These are phyloP conservation scores for Dione vanillae DNA, from an alignment of 2,888 invertebrate species.

Conservation along the genomic window DNA sequence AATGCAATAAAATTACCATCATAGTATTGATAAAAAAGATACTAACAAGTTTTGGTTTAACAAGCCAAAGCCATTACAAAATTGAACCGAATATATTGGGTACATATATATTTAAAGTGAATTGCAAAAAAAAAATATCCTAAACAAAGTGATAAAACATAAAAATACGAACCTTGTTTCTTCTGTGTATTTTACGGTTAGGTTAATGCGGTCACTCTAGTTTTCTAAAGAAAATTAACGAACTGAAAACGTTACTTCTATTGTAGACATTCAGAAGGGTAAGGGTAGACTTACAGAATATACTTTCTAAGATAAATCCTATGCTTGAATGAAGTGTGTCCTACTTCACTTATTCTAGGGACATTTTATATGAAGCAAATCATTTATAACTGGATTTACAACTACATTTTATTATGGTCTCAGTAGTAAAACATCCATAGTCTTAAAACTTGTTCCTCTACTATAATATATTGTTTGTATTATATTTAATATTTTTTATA, in stretches of 20 bases:
- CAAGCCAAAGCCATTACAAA: no score
- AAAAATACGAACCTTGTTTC: constrained; percentile 5
- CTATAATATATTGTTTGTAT: no score
- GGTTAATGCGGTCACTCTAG: background rate
- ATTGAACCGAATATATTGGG: no score
- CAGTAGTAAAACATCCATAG: no score
- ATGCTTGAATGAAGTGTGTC: constrained; percentile 10
- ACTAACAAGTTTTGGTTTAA: no score
- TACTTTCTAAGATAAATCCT: constrained; percentile 3
- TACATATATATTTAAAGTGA: no score
- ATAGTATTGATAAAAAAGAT: no score
- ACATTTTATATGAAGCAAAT: constrained; percentile 3
- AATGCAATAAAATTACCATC: no score
- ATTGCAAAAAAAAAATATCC: background rate
- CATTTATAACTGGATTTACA: background rate
- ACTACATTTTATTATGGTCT: background rate
- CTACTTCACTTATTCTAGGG: background rate
- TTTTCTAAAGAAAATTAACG: constrained; percentile 16
- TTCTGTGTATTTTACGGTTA: background rate
- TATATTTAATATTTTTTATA: no score
- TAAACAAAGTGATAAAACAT: background rate
- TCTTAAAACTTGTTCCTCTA: no score
- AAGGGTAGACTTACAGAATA: background rate
- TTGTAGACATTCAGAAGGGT: constrained; percentile 3
- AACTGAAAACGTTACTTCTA: constrained; percentile 9